These are phyloP conservation scores for Cetonia aurata DNA, from an alignment of 2,888 invertebrate genomes.

Conservation along the genomic window DNA sequence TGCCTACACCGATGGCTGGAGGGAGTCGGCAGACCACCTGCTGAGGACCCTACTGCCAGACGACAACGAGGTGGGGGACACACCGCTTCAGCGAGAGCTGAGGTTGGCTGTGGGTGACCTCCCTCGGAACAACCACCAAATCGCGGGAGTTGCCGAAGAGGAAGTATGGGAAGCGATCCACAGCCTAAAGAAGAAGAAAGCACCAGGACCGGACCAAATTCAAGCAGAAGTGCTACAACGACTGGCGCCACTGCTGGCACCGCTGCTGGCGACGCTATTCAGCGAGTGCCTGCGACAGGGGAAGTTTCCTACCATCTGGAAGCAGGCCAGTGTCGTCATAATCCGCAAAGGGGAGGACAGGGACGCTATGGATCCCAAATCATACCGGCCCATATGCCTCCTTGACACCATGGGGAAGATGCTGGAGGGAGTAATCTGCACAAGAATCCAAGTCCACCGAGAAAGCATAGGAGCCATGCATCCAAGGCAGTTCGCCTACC, in stretches of 20 bases:
- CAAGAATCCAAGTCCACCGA: constrained; percentile 8
- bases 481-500: constrained; percentile 18
- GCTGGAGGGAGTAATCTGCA: neutral
- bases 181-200: constrained; percentile 5
- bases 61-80: constrained; percentile 2
- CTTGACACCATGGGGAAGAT: constrained; percentile 19
- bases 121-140: neutral
- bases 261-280: constrained; percentile 19
- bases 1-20: no score
- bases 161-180: constrained; percentile 7
- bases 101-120: no score
- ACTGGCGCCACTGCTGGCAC: neutral
- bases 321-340: neutral
- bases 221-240: constrained; percentile 21
- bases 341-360: constrained; percentile 1
- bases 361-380: neutral
- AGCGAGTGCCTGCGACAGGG: constrained; percentile 44
- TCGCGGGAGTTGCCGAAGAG: neutral
- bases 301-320: constrained; percentile 34
- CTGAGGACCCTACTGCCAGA: constrained; percentile 41
- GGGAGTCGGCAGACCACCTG: constrained; percentile 25
- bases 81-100: constrained; percentile 5
- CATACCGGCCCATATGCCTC: constrained; percentile 20
- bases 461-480: neutral
- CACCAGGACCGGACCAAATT: constrained; percentile 38